A percentile compares a stretch with the other conserved stretches of the same genome.
Evolutionary conservation across 2,888 invertebrate species (phyloP).

Genomic region (Tenthredo livida): DNA sequence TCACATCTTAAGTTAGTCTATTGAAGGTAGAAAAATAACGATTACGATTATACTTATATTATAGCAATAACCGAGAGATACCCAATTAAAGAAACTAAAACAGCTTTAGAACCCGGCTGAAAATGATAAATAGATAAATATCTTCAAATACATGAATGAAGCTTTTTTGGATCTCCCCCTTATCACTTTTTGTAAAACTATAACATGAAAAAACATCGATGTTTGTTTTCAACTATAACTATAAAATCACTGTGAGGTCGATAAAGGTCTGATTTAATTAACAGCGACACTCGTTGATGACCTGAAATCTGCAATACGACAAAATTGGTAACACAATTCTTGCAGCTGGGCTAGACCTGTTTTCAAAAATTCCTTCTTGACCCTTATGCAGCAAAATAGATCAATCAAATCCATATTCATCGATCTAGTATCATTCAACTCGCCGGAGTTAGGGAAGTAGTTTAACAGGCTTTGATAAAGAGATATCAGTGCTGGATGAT

Average conservation of each 20-base stretch:
- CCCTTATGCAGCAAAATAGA: slow-evolving; percentile 70
- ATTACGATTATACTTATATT: background rate
- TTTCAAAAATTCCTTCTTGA: slow-evolving; percentile 64
- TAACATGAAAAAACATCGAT: background rate
- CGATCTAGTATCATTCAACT: slow-evolving; percentile 52
- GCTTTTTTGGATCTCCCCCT: background rate
- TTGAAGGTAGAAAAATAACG: background rate
- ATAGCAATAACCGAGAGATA: background rate
- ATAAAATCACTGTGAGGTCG: background rate
- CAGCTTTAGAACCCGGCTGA: background rate
- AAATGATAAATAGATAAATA: background rate
- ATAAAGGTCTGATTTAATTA: background rate
- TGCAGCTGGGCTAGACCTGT: slow-evolving; percentile 71
- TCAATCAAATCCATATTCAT: slow-evolving; percentile 66
- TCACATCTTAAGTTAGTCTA: background rate
- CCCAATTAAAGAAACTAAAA: background rate
- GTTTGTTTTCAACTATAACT: background rate
- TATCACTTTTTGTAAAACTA: background rate
- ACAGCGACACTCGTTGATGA: slow-evolving; percentile 12
- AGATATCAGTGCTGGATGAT: slow-evolving; percentile 63
- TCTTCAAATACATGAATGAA: background rate
- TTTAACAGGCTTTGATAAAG: slow-evolving; percentile 66
- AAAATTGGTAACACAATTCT: slow-evolving; percentile 70
- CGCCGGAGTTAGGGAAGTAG: slow-evolving; percentile 64
- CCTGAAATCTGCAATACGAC: slow-evolving; percentile 65